Base-by-base conservation (phyloP, 2,113 vertebrate species). In the Pterophyllum scalare region DNA sequence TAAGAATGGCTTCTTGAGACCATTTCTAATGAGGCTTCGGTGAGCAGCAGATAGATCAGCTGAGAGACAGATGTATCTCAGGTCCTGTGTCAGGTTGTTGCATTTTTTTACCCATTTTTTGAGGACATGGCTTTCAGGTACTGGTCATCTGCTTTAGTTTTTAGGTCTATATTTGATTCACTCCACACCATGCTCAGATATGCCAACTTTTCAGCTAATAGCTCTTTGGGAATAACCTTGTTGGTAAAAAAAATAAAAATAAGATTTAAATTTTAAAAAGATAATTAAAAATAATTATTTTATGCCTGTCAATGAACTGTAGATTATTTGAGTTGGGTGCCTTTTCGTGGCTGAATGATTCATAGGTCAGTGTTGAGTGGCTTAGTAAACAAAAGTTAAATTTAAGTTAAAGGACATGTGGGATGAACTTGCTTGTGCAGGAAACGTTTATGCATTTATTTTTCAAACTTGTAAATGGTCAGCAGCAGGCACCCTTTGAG, bases 391-490 rank as follows among this genome's bases (percentile, higher is more conserved):
- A 65, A 0, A 2, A 65, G 4, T 28, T 28, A 28, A 28, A 28
- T 28, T 28, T 28, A 28, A 58, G 46, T 49, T 13, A 15, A 49
- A 5, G 46, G 46, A 26, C 9, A 7, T 2, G 43, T 5, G 22
- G 3, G 0, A 15, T 19, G 38, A 46, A 4, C 3, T 46, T 46
- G 17, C 14, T 26, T 4, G 24, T 6, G 22, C 8, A 46, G 0
- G 64, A 67, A 67, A 43, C 13, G 0, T 43, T 43, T 17, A 6
- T 6, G 7, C 62, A 11, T 43, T 26, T 65, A 65, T 43, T 65
- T 67, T 67, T 19, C 62, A 67, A 67, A 46, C 8, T 40, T 67
- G 22, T 46, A 67, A 67, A 67, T 46, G 14, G 14, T 26, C n/a
- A 65, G 22, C 43, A 67, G 14, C 64, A 26, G 64, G 22, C 22